Conservation (phyloP, 1,140 invertebrate species). For the Heliconius nattereri region DNA sequence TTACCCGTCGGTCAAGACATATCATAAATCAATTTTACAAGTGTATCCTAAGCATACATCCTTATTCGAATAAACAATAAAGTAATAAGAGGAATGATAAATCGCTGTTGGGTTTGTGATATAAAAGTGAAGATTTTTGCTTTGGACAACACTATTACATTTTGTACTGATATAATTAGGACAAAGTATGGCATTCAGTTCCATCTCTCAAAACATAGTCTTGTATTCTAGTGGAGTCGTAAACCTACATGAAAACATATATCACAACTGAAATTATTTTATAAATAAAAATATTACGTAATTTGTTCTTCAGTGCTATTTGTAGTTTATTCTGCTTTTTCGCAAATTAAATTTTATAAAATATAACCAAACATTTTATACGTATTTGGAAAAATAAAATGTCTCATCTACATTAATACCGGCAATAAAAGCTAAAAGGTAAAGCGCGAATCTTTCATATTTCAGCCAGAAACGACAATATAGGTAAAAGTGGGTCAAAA, state of each 20-base stretch:
- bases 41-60: constrained; percentile 56
- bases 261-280: too few relatives aligned
- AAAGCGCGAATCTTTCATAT: background rate
- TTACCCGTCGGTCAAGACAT: constrained; percentile 22
- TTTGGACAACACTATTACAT: too few relatives aligned
- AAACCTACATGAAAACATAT: background rate
- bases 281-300: too few relatives aligned
- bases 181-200: too few relatives aligned
- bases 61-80: constrained; percentile 65
- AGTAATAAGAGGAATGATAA: constrained; percentile 46
- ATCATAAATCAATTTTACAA: constrained; percentile 69
- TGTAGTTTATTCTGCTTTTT: too few relatives aligned
- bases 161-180: too few relatives aligned
- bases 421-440: background rate
- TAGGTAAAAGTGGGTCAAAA: background rate
- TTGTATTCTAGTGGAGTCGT: too few relatives aligned
- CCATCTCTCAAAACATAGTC: too few relatives aligned
- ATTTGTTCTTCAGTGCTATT: too few relatives aligned
- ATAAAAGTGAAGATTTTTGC: background rate
- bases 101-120: background rate
- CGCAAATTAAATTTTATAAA: too few relatives aligned
- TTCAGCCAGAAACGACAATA: background rate
- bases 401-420: background rate
- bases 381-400: too few relatives aligned
- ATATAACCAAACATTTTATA: too few relatives aligned